These are phyloP conservation scores for Rapana venosa DNA, from an alignment of 2,888 invertebrate genomes.

Conservation along the genomic window DNA sequence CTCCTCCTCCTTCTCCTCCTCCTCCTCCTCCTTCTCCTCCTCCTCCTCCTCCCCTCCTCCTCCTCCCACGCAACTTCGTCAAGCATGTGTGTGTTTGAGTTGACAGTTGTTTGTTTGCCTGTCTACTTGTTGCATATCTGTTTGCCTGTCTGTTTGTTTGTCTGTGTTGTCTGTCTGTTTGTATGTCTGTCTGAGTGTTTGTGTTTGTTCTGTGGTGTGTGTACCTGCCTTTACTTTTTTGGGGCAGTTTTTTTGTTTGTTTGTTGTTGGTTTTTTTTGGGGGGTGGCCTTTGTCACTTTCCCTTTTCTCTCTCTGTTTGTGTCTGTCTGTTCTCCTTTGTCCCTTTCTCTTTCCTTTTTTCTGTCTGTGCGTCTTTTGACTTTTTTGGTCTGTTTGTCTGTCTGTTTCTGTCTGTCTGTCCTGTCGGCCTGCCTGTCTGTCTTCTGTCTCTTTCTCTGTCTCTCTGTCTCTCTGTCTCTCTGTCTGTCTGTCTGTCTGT, in stretches of 20 bases:
- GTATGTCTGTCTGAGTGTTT: no score
- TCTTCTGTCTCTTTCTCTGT: neutral
- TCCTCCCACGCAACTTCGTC: neutral
- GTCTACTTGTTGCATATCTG: no score
- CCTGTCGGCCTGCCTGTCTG: neutral
- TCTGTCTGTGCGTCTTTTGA: neutral
- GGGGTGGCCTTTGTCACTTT: constrained; percentile 1
- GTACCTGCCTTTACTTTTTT: no score
- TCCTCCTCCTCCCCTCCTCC: neutral
- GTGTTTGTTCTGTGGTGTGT: no score
- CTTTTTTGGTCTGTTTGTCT: neutral
- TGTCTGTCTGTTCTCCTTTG: neutral
- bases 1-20: no score
- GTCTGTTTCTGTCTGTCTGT: neutral
- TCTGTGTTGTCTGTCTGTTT: no score
- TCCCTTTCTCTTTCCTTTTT: neutral
- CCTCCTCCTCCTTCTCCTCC: no score
- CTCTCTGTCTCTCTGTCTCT: neutral
- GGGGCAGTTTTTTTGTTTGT: no score
- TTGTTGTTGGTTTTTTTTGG: no score
- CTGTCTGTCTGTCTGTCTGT: neutral
- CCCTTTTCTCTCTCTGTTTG: neutral
- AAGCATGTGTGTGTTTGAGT: neutral
- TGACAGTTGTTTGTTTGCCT: neutral
- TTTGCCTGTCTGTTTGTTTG: no score